Conservation (phyloP, 2,888 invertebrate genomes). For the Hydraecia micacea region DNA sequence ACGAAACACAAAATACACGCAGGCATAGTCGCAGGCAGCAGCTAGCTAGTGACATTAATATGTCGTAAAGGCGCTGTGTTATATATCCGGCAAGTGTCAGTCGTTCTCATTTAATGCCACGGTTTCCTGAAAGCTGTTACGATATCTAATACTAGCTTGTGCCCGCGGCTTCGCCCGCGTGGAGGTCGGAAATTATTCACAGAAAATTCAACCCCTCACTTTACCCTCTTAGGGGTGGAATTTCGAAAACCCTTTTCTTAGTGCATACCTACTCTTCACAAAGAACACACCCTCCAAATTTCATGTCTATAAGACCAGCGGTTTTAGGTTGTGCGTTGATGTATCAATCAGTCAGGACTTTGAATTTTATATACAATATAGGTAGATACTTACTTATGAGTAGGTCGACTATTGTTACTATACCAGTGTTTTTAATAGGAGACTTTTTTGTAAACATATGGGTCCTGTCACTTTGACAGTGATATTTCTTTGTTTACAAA, state of each 20-base stretch:
- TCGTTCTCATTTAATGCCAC: slow-evolving; percentile 10
- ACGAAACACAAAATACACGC: neutral
- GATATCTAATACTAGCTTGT: neutral
- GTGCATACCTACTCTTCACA: too few relatives aligned
- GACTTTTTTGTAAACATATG: neutral
- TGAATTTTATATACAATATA: too few relatives aligned
- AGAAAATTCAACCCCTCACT: too few relatives aligned
- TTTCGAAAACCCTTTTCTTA: too few relatives aligned
- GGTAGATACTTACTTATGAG: neutral
- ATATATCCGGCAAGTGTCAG: slow-evolving; percentile 14
- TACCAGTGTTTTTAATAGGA: neutral
- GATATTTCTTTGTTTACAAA: neutral
- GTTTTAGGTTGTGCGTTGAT: too few relatives aligned
- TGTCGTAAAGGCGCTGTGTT: slow-evolving; percentile 16
- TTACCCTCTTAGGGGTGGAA: too few relatives aligned
- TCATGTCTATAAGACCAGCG: too few relatives aligned
- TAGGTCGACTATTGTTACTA: neutral
- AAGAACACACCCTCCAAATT: too few relatives aligned
- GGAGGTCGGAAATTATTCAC: too few relatives aligned
- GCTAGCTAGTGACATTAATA: slow-evolving; percentile 4
- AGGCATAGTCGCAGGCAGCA: neutral
- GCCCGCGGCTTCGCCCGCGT: too few relatives aligned
- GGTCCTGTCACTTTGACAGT: slow-evolving; percentile 2
- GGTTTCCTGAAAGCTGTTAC: slow-evolving; percentile 29
- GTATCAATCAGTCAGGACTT: too few relatives aligned